Percentiles rank a stretch among this genome's conserved stretches.
Conservation (phyloP, 2,797 vertebrate species). For the Esox lucius region DNA sequence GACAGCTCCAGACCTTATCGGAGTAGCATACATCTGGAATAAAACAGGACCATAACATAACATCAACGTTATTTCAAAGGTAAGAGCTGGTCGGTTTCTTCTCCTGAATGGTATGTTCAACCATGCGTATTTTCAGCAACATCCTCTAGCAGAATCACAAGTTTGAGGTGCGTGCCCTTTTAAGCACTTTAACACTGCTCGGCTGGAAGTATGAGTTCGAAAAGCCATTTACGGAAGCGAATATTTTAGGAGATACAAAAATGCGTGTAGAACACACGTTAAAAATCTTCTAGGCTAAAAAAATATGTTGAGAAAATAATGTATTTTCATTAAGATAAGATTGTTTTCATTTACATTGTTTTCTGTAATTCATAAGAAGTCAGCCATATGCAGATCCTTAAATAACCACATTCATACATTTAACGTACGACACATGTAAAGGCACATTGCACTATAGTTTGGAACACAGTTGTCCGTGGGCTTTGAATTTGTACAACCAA, state of each 20-base stretch:
- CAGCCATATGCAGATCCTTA: not conserved
- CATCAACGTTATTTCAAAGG: not conserved
- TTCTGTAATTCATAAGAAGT: not conserved
- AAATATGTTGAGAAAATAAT: not conserved
- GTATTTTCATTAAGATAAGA: not conserved
- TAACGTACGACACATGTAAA: not conserved
- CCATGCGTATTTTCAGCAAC: not conserved
- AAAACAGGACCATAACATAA: not conserved
- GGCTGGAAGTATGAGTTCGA: not conserved
- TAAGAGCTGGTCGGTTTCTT: conserved; percentile 2
- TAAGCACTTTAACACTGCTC: not conserved
- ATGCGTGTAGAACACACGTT: not conserved
- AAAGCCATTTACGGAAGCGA: not conserved
- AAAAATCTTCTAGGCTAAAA: not conserved
- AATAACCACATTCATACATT: not conserved
- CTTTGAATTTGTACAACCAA: not conserved
- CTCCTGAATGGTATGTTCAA: not conserved
- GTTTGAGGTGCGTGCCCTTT: not conserved
- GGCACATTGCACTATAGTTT: not conserved
- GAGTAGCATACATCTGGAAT: not conserved
- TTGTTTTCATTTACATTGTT: not conserved
- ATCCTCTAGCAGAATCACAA: not conserved
- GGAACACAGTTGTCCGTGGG: not conserved
- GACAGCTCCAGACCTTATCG: not conserved
- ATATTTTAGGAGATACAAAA: not conserved